Percentiles rank a stretch among this genome's conserved stretches.
Conservation (phyloP, 2,888 invertebrate genomes). For the Mayetiola destructor region DNA sequence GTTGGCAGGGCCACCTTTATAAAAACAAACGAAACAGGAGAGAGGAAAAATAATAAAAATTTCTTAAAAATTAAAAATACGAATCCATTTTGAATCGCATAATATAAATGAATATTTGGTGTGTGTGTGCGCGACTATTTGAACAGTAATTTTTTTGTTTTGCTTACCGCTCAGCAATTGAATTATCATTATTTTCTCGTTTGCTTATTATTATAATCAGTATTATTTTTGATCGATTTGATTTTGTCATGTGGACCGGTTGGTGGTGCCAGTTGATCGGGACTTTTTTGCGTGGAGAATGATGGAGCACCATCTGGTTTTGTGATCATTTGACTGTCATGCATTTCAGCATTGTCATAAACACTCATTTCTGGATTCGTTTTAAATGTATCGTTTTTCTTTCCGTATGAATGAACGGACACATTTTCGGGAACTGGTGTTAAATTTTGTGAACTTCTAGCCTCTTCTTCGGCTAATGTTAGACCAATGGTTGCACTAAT, state of each 20-base stretch:
- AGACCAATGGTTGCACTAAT: conserved; percentile 73
- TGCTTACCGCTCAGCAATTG: no score
- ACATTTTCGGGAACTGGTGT: conserved; percentile 20
- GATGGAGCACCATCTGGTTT: no score
- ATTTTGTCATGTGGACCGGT: neutral
- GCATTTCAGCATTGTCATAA: neutral
- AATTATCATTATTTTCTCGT: no score
- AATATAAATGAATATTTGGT: no score
- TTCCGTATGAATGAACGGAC: conserved; percentile 6
- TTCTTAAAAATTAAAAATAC: no score
- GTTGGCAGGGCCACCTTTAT: no score
- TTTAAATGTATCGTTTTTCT: neutral
- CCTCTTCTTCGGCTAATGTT: conserved; percentile 18
- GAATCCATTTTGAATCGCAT: no score
- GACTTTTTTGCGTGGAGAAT: neutral
- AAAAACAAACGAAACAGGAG: no score
- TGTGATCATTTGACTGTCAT: neutral
- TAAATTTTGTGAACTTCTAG: conserved; percentile 19
- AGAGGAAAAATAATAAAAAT: no score
- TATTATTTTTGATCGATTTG: neutral
- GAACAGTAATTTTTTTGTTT: no score
- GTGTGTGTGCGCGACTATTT: no score
- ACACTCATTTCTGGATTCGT: neutral
- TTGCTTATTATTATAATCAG: neutral
- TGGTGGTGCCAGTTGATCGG: neutral